Percentiles rank a stretch among this genome's conserved stretches.
These are phyloP conservation scores for Camponotus fellah DNA, from an alignment of 2,888 invertebrate genomes.

Conservation along the genomic window DNA sequence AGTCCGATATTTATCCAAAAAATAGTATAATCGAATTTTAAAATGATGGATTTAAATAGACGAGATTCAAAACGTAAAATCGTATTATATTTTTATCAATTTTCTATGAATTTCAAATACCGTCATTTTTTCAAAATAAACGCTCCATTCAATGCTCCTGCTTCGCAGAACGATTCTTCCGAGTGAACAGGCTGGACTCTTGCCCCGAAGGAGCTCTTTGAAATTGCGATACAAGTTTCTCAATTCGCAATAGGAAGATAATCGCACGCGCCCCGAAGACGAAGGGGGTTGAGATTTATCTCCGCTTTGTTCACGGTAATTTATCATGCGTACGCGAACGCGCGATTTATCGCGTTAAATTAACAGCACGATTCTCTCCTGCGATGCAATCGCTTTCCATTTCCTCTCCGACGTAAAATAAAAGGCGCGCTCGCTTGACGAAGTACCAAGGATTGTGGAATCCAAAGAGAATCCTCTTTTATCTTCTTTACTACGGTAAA, in stretches of 20 bases:
- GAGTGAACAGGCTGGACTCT: background rate
- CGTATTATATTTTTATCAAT: background rate
- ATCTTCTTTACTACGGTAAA: conserved; percentile 9
- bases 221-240: background rate
- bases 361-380: conserved; percentile 19
- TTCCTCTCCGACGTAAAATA: conserved; percentile 21
- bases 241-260: background rate
- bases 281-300: conserved; percentile 24
- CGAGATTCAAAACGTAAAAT: background rate
- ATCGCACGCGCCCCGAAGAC: conserved; percentile 4
- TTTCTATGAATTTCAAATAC: background rate
- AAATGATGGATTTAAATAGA: background rate
- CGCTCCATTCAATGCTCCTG: background rate
- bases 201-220: background rate
- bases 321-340: conserved; percentile 13
- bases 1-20: background rate
- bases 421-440: conserved; percentile 26
- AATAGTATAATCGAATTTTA: background rate
- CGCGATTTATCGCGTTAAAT: conserved; percentile 44
- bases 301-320: conserved; percentile 28
- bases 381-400: conserved; percentile 30
- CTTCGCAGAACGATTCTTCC: background rate
- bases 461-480: conserved; percentile 35
- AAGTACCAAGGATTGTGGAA: conserved; percentile 31
- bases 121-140: background rate